Evolutionary conservation across 1,140 invertebrate species (phyloP).

Genomic region (Sweltsa coloradensis): DNA sequence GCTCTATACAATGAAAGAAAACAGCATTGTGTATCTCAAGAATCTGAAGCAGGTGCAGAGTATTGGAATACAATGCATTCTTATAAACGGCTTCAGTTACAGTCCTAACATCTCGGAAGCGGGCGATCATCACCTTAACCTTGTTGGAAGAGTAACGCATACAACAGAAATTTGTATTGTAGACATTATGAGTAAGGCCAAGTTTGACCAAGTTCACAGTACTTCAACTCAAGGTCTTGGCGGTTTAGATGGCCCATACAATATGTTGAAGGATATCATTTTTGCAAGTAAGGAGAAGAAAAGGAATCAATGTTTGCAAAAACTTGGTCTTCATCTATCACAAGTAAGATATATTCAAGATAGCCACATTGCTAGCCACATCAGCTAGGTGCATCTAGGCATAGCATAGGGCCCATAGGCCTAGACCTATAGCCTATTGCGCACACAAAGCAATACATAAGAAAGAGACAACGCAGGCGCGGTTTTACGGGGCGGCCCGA

Average conservation of each 20-base stretch:
- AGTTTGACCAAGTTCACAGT: constrained; percentile 4
- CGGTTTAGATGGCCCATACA: constrained; percentile 7
- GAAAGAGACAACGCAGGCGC: too few species aligned
- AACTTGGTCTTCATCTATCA: not conserved
- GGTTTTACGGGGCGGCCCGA: too few species aligned
- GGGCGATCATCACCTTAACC: not conserved
- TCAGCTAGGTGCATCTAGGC: not conserved
- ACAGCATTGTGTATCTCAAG: not conserved
- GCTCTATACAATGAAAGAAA: not conserved
- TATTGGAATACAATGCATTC: constrained; percentile 6
- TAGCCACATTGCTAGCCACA: not conserved
- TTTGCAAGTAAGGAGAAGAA: not conserved
- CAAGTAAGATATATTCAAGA: not conserved
- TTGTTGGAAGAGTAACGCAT: not conserved
- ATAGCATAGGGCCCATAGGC: not conserved
- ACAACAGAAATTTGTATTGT: not conserved
- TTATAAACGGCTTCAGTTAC: constrained; percentile 2
- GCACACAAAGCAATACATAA: too few species aligned
- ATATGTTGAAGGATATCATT: constrained; percentile 7
- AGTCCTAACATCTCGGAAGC: not conserved
- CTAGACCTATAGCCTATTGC: too few species aligned
- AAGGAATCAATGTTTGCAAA: not conserved
- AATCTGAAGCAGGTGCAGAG: not conserved
- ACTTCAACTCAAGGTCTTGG: not conserved
- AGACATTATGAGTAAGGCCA: not conserved